These are phyloP conservation scores for Cynocephalus volans DNA, from an alignment of 2,113 vertebrate genomes.

Conservation along the genomic window DNA sequence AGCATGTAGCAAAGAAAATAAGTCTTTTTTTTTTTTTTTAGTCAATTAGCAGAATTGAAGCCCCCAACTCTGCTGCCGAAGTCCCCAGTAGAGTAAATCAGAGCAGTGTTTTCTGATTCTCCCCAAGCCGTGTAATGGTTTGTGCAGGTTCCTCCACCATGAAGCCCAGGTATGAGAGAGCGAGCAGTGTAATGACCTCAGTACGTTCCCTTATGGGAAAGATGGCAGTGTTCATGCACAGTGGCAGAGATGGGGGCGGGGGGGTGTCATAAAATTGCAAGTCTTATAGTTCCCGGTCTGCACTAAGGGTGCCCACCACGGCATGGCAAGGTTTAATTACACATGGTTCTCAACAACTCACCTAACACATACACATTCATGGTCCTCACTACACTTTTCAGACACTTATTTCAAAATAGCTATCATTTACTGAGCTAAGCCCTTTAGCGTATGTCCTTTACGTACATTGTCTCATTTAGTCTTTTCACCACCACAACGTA, in stretches of 20 bases:
- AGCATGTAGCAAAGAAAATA: background rate
- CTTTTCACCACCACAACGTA: background rate
- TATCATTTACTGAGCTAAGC: background rate
- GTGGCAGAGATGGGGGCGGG: too few species aligned
- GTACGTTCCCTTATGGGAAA: background rate
- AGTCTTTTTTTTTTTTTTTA: background rate
- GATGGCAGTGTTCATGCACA: background rate
- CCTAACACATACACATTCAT: background rate
- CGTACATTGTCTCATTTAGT: background rate
- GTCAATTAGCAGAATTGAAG: background rate
- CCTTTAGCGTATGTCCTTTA: background rate
- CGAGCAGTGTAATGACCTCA: background rate
- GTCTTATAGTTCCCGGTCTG: background rate
- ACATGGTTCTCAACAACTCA: fast-evolving
- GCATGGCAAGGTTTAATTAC: fast-evolving
- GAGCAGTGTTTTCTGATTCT: background rate
- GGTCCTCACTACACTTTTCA: background rate
- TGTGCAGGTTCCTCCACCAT: too few species aligned
- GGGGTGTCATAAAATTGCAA: background rate
- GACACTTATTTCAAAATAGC: background rate
- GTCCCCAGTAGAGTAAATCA: background rate
- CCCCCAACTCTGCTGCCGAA: background rate
- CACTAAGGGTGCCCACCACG: background rate
- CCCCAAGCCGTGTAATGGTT: too few species aligned
- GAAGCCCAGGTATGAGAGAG: background rate